Percentiles rank a stretch among this genome's conserved stretches.
These are phyloP conservation scores for Theonella swinhoei DNA, from an alignment of 37 sponge, comb jelly and placozoan genomes.

Conservation along the genomic window DNA sequence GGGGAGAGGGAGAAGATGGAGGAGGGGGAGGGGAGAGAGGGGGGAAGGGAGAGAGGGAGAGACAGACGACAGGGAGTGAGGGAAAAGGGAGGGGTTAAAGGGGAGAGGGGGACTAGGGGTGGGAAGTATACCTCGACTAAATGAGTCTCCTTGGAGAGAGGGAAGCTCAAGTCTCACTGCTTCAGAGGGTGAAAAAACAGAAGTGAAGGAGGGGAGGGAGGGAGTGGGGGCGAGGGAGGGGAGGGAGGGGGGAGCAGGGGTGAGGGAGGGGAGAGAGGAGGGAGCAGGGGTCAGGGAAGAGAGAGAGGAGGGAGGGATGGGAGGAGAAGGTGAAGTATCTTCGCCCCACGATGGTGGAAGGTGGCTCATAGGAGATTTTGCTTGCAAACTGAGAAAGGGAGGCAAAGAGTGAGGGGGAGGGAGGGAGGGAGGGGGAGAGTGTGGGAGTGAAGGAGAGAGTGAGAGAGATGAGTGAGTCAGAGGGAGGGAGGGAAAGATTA, in stretches of 20 bases:
- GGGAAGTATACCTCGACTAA: neutral
- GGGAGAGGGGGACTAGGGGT: neutral
- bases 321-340: too few relatives aligned
- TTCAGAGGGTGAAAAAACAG: slow-evolving; percentile 1
- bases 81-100: neutral
- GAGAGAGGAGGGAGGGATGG: neutral
- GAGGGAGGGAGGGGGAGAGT: neutral
- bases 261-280: neutral
- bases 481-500: too few relatives aligned
- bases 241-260: neutral
- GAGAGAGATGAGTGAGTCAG: too few relatives aligned
- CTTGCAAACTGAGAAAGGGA: neutral
- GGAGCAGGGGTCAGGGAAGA: neutral
- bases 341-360: too few relatives aligned
- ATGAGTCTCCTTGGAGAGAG: neutral
- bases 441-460: too few relatives aligned
- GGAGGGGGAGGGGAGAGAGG: too few relatives aligned
- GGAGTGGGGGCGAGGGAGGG: slow-evolving; percentile 4
- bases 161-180: slow-evolving; percentile 1
- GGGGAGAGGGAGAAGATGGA: neutral
- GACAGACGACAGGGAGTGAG: too few relatives aligned
- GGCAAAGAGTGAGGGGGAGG: slow-evolving; percentile 11
- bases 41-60: neutral
- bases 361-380: neutral
- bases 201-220: neutral